Conservation (phyloP, 2,797 vertebrate genomes). For the Mycteria americana region DNA sequence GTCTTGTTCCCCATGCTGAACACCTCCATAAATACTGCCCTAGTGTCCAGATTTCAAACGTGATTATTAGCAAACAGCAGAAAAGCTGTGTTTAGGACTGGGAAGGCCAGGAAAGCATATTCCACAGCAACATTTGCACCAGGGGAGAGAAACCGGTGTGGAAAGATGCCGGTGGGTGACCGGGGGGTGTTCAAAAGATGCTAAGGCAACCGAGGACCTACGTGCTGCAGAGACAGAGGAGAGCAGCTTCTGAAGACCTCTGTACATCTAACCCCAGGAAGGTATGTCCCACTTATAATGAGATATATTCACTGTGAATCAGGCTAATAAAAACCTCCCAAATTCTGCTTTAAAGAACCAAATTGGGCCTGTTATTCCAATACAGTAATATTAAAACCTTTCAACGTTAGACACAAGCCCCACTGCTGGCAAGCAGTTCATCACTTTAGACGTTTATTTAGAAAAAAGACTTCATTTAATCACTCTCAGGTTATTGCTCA, state of each 20-base stretch:
- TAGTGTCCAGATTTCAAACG: neutral
- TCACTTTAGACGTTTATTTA: neutral
- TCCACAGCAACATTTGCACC: neutral
- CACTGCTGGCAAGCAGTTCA: neutral
- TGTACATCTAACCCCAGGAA: neutral
- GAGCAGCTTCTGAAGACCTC: neutral
- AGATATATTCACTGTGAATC: neutral
- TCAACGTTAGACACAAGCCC: neutral
- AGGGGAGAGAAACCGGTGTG: neutral
- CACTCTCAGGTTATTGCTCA: slow-evolving; percentile 6
- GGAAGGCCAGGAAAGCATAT: neutral
- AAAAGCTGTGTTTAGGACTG: neutral
- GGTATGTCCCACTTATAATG: neutral
- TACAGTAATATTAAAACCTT: neutral
- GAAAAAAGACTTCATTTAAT: neutral
- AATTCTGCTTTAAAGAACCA: neutral
- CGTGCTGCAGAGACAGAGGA: neutral
- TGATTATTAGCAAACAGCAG: neutral
- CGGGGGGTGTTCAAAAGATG: neutral
- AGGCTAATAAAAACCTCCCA: neutral
- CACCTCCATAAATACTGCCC: neutral
- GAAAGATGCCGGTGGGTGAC: neutral
- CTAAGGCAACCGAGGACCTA: neutral
- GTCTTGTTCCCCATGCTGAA: neutral
- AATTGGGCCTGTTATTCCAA: neutral